phyloP scores from a whole-genome alignment of 2,797 vertebrate genomes.

The Myiothlypis coronata region DNA sequence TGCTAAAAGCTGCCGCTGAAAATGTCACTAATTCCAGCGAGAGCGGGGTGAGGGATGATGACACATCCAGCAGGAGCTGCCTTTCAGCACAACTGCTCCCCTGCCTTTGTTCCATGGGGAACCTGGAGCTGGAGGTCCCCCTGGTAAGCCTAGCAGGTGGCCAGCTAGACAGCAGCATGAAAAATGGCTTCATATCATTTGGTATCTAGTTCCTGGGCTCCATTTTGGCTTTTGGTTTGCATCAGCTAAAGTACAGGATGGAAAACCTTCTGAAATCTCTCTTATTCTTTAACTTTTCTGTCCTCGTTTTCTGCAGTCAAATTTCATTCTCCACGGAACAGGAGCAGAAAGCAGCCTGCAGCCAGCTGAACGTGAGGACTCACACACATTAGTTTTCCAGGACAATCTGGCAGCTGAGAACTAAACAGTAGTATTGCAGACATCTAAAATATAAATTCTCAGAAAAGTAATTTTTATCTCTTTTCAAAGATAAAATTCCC shows the following conservation, averaged over 20 bases:
- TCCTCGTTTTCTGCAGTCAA: background rate
- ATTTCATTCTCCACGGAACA: background rate
- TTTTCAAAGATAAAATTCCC: background rate
- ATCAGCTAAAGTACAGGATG: background rate
- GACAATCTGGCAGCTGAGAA: background rate
- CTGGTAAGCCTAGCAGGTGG: background rate
- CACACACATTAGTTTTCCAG: background rate
- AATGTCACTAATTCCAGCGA: background rate
- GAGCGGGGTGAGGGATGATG: background rate
- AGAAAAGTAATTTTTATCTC: background rate
- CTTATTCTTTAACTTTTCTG: background rate
- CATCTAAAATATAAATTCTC: background rate
- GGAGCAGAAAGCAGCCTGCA: background rate
- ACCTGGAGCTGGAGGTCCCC: background rate
- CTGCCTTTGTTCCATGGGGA: background rate
- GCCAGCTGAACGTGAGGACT: background rate
- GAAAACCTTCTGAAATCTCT: background rate
- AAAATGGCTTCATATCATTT: background rate
- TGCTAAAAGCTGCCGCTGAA: slow-evolving; percentile 13
- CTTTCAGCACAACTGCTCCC: background rate
- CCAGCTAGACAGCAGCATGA: background rate
- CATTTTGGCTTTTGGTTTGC: background rate
- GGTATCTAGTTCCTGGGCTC: background rate
- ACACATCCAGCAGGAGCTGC: background rate
- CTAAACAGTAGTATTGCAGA: background rate